Conservation (phyloP, 2,113 vertebrate genomes). For the Corythoichthys haematopterus region DNA sequence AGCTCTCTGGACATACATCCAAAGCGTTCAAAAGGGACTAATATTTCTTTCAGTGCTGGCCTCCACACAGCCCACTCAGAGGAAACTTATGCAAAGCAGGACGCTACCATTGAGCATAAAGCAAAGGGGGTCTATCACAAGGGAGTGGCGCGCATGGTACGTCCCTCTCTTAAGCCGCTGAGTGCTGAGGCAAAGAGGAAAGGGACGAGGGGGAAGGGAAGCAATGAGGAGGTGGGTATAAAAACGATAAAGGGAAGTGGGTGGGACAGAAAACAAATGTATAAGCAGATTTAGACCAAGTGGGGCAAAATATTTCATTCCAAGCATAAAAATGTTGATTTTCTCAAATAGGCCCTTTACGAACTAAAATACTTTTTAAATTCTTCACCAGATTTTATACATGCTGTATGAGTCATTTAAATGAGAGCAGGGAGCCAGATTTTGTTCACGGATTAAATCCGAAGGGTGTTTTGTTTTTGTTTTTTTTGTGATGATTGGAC, state of each 20-base stretch:
- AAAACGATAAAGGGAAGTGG: slow-evolving; percentile 64
- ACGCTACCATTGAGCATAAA: slow-evolving; percentile 78
- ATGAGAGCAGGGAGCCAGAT: slow-evolving; percentile 34
- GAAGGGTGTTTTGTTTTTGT: slow-evolving; percentile 28
- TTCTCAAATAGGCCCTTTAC: slow-evolving; percentile 44
- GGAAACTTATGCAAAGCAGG: slow-evolving; percentile 97
- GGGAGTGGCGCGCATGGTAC: slow-evolving; percentile 65
- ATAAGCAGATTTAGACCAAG: slow-evolving; percentile 61
- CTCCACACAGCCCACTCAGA: slow-evolving; percentile 86
- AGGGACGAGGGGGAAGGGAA: slow-evolving; percentile 48
- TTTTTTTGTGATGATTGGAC: slow-evolving; percentile 64
- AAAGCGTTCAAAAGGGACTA: slow-evolving; percentile 77
- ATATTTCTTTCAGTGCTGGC: slow-evolving; percentile 81
- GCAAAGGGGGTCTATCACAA: slow-evolving; percentile 62
- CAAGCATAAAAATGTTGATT: slow-evolving; percentile 50
- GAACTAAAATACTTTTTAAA: slow-evolving; percentile 46
- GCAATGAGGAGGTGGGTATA: slow-evolving; percentile 41
- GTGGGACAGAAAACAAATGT: slow-evolving; percentile 69
- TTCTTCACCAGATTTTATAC: slow-evolving; percentile 43
- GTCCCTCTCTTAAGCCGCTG: slow-evolving; percentile 66
- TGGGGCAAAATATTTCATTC: slow-evolving; percentile 44
- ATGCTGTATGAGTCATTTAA: slow-evolving; percentile 41
- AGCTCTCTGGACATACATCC: slow-evolving; percentile 80
- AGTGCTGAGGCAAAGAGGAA: slow-evolving; percentile 73
- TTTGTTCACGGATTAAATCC: slow-evolving; percentile 54